Base-by-base conservation (phyloP, 2,888 invertebrate species). In the Phorcus lineatus region DNA sequence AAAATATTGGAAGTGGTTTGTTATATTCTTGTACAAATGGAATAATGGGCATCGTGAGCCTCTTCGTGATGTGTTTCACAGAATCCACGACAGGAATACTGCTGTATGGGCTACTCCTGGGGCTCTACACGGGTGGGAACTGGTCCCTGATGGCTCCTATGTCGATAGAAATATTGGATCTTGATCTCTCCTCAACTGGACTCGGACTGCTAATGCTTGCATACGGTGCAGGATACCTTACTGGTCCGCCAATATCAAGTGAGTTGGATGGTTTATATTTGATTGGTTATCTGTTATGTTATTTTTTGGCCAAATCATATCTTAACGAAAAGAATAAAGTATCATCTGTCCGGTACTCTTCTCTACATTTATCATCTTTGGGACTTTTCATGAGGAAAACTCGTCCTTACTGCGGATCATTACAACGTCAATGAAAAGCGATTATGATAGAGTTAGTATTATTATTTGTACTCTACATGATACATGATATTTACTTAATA, bases 131-230 rank as follows among this genome's bases (percentile, higher is more conserved):
- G n/a, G 78, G 78, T 17, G 52, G 53, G 24, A 47, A 31, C 24
- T 78, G 78, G 78, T 66, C 78, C 13, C 53, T 47, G 7, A 53
- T 67, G 66, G 52, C 52, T 1, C 79, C 79, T 2, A 13, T 79
- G 17, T 36, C 62, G 17, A 40, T 79, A 57, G 57, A 79, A 53
- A n/a, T 79, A 16, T 62, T 79, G n/a, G 79, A 74, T 2, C 47
- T 79, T 17, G 24, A 28, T 3, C 40, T 53, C 19, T 57, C 74
- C 40, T 52, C 79, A 2, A 62, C 36, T 24, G 79, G 79, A 24
- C 36, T 74, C 57, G 79, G 79, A 1, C 24, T 79, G 22, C 62
- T 57, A 24, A n/a, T 74, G 19, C 52, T 79, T 40, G 54, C 74
- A 19, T 22, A 62, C 31, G 79, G 79, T 13, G 28, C 36, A 28